These are phyloP conservation scores for Melanaphis sacchari DNA, from an alignment of 1,140 invertebrate genomes.

Conservation along the genomic window DNA sequence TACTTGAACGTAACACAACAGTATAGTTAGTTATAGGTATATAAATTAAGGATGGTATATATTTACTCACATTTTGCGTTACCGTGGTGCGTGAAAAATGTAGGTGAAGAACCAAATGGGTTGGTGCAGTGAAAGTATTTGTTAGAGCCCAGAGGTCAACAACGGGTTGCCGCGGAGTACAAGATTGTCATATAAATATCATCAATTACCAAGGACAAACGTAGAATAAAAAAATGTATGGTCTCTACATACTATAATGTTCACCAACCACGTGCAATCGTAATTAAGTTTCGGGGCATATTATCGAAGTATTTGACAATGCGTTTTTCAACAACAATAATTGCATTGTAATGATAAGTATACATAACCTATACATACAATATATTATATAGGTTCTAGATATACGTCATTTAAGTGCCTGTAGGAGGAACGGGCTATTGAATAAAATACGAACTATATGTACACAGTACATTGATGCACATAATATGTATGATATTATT, in stretches of 20 bases:
- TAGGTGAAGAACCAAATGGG: conserved; percentile 38
- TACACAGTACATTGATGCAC: background rate
- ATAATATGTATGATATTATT: background rate
- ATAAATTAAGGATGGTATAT: background rate
- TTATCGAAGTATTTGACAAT: background rate
- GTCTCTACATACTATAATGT: background rate
- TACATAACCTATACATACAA: background rate
- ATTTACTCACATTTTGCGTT: background rate
- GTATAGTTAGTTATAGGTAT: background rate
- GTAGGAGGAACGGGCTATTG: background rate
- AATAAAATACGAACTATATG: background rate
- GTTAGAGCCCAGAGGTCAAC: conserved; percentile 32
- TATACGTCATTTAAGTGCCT: background rate
- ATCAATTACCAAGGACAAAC: conserved; percentile 26
- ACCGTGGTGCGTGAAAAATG: background rate
- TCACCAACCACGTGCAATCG: background rate
- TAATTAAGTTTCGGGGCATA: background rate
- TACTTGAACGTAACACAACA: background rate
- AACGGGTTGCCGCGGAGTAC: conserved; percentile 25
- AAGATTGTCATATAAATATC: background rate
- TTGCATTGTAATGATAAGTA: background rate
- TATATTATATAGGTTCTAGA: no score
- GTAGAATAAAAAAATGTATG: background rate
- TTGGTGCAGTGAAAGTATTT: conserved; percentile 37
- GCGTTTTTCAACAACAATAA: background rate